phyloP scores from a whole-genome alignment of 2,797 vertebrate genomes.

The Ciconia nigra region DNA sequence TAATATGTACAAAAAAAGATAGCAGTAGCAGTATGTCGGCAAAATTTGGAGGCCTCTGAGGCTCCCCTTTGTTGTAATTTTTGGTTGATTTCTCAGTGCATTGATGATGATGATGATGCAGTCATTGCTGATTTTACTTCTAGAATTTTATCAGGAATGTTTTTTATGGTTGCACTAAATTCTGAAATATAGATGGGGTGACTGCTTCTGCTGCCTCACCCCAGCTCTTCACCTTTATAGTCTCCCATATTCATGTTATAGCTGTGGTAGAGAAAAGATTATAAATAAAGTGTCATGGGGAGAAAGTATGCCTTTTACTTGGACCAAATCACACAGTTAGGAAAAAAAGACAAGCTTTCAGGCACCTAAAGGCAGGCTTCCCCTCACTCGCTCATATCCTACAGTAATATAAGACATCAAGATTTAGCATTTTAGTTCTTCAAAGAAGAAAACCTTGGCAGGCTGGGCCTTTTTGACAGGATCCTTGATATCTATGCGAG shows the following conservation, averaged over 20 bases:
- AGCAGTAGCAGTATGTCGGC: not conserved
- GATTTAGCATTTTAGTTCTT: not conserved
- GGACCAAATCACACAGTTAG: not conserved
- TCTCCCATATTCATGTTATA: not conserved
- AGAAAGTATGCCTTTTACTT: not conserved
- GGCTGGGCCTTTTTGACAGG: not conserved
- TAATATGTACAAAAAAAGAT: not conserved
- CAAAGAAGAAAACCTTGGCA: not conserved
- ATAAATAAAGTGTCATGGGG: not conserved
- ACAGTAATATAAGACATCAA: not conserved
- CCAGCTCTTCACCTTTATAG: not conserved
- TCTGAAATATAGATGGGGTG: not conserved
- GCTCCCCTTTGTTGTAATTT: not conserved
- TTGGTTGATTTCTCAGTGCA: not conserved
- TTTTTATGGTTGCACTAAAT: constrained; percentile 31
- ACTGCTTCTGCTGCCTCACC: constrained; percentile 10
- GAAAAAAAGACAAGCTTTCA: not conserved
- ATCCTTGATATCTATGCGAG: not conserved
- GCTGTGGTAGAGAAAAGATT: not conserved
- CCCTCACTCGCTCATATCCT: not conserved
- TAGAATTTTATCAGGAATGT: not conserved
- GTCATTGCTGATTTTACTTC: not conserved
- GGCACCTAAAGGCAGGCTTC: not conserved
- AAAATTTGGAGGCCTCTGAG: not conserved
- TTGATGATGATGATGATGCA: not conserved